Conservation (phyloP, 1,140 invertebrate genomes). For the Campodea augens region DNA sequence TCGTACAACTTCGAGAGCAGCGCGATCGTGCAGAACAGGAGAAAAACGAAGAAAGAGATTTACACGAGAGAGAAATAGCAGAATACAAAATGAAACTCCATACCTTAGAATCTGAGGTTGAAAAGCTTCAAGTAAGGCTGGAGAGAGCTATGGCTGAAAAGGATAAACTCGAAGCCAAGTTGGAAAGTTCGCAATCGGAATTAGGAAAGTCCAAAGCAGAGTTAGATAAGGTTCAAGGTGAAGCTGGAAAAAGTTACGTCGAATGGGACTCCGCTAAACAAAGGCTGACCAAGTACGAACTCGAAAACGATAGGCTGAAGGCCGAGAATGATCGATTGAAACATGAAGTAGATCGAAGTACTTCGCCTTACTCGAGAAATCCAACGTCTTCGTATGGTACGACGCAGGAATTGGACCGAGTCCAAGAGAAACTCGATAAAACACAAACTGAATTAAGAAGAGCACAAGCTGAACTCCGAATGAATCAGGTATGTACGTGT, state of each 20-base stretch:
- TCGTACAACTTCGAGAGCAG: conserved; percentile 75
- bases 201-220: conserved; percentile 84
- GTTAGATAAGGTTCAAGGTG: conserved; percentile 70
- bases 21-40: conserved; percentile 90
- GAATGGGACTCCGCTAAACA: conserved; percentile 81
- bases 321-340: conserved; percentile 33
- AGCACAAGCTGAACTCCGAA: conserved; percentile 47
- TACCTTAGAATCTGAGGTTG: conserved; percentile 69
- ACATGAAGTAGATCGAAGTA: conserved; percentile 63
- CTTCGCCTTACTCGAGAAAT: conserved; percentile 57
- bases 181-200: conserved; percentile 81
- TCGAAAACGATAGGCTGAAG: conserved; percentile 61
- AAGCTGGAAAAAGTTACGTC: conserved; percentile 65
- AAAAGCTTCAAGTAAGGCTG: conserved; percentile 65
- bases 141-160: conserved; percentile 76
- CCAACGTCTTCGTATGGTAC: conserved; percentile 43
- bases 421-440: conserved; percentile 75
- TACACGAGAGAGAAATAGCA: conserved; percentile 80
- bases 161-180: conserved; percentile 68
- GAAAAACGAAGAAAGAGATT: conserved; percentile 81
- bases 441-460: conserved; percentile 59
- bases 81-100: conserved; percentile 91
- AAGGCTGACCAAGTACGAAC: conserved; percentile 56
- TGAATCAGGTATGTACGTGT: conserved; percentile 29
- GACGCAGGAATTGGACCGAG: conserved; percentile 53